Evolutionary conservation across 2,797 vertebrate species (phyloP).

Genomic region (Cirrhinus mrigala): DNA sequence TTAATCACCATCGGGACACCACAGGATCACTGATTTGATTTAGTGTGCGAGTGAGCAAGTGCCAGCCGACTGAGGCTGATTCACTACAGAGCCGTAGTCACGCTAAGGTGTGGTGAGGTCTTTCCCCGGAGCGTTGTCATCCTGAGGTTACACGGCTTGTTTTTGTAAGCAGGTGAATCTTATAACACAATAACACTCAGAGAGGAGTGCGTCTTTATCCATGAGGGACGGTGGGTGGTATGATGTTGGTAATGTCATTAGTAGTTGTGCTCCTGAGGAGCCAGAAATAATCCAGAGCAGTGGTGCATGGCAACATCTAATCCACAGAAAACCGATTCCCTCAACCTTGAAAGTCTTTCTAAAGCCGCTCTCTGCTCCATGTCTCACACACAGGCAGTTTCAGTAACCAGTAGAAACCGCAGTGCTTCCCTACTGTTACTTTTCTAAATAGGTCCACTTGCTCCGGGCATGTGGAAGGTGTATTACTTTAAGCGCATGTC

Average conservation of each 20-base stretch:
- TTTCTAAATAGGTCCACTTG: conserved; percentile 30
- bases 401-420: conserved; percentile 7
- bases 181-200: conserved; percentile 25
- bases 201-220: conserved; percentile 3
- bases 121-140: conserved; percentile 15
- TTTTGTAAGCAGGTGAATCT: conserved; percentile 19
- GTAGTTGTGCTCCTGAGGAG: conserved; percentile 23
- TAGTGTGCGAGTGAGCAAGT: neutral
- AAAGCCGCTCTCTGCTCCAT: neutral
- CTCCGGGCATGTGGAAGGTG: conserved; percentile 23
- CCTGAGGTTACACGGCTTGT: conserved; percentile 27
- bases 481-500: conserved; percentile 24
- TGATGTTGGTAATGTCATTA: conserved; percentile 48
- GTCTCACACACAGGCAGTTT: neutral
- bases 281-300: conserved; percentile 50
- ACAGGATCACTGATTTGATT: neutral
- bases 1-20: conserved; percentile 5
- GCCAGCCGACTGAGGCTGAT: neutral
- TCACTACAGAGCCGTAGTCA: neutral
- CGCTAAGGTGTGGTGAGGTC: conserved; percentile 2
- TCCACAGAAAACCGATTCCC: conserved; percentile 34
- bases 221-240: neutral
- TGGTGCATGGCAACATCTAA: conserved; percentile 43
- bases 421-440: conserved; percentile 37
- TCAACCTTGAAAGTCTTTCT: conserved; percentile 1